These are phyloP conservation scores for Holothuria scabra DNA, from an alignment of 53 echinoderm and acorn worm species.

Conservation along the genomic window DNA sequence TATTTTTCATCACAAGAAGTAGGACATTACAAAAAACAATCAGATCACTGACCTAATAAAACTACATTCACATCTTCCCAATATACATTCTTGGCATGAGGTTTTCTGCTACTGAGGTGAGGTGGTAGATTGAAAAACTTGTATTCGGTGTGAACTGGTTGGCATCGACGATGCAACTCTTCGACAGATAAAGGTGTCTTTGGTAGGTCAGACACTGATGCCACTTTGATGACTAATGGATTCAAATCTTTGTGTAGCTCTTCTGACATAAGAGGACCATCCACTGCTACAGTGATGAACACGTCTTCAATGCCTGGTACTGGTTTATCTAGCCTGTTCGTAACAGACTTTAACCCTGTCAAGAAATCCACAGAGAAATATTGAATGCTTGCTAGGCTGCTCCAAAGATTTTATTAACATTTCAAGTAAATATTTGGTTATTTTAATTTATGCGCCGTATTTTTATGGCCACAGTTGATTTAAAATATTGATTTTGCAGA, in stretches of 20 bases:
- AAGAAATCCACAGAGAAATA: not conserved
- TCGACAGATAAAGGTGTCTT: constrained; percentile 69
- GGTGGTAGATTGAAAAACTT: constrained; percentile 75
- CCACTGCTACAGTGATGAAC: constrained; percentile 94
- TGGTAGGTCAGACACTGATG: constrained; percentile 76
- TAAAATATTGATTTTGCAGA: too few species aligned
- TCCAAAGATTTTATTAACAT: too few species aligned
- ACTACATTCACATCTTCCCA: constrained; percentile 98
- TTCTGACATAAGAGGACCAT: constrained; percentile 94
- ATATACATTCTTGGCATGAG: constrained; percentile 79
- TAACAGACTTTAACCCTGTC: constrained; percentile 85
- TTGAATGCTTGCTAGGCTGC: not conserved
- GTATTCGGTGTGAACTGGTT: constrained; percentile 81
- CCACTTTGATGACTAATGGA: constrained; percentile 91
- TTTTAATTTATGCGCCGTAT: too few species aligned
- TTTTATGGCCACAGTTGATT: too few species aligned
- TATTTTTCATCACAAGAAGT: too few species aligned
- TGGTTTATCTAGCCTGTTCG: constrained; percentile 79
- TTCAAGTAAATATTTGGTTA: too few species aligned
- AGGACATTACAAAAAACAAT: too few species aligned
- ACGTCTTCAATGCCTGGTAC: constrained; percentile 90
- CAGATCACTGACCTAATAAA: constrained; percentile 71
- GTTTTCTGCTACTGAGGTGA: constrained; percentile 72
- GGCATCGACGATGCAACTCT: constrained; percentile 74
- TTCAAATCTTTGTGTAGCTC: constrained; percentile 77